Evolutionary conservation across 1,140 invertebrate species (phyloP).

Genomic region (Cephus cinctus): DNA sequence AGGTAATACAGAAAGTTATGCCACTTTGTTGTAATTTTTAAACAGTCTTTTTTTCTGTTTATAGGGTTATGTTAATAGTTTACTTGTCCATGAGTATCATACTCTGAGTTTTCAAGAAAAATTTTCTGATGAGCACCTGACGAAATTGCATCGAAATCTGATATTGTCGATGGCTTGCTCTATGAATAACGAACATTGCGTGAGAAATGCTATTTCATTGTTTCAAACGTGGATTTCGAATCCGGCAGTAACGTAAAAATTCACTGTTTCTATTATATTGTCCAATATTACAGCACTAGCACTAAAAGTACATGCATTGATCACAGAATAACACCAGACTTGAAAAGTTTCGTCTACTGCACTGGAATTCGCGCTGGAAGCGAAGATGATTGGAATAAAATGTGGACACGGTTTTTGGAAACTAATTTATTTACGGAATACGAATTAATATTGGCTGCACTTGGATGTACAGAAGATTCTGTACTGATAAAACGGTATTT

Average conservation of each 20-base stretch:
- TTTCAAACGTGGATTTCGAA: slow-evolving; percentile 31
- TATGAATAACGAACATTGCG: slow-evolving; percentile 27
- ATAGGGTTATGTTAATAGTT: slow-evolving; percentile 21
- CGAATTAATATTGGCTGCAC: slow-evolving; percentile 28
- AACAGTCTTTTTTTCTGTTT: background rate
- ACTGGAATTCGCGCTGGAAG: slow-evolving; percentile 24
- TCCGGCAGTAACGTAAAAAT: slow-evolving; percentile 22
- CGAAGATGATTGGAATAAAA: slow-evolving; percentile 23
- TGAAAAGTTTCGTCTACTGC: slow-evolving; percentile 35
- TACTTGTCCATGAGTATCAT: slow-evolving; percentile 28
- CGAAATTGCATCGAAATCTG: slow-evolving; percentile 25
- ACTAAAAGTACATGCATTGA: slow-evolving; percentile 3
- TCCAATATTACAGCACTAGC: background rate
- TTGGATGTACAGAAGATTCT: slow-evolving; percentile 28
- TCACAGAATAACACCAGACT: slow-evolving; percentile 24
- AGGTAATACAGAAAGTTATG: slow-evolving; percentile 16
- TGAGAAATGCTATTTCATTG: slow-evolving; percentile 21
- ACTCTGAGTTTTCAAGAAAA: slow-evolving; percentile 23
- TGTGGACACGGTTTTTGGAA: slow-evolving; percentile 23
- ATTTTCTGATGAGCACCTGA: slow-evolving; percentile 8
- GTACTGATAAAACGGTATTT: slow-evolving; percentile 33
- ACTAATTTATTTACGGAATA: slow-evolving; percentile 34
- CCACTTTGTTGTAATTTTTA: background rate
- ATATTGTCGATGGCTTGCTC: slow-evolving; percentile 28
- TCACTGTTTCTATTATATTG: background rate